Conservation (phyloP, 2,113 vertebrate species). For the Dascyllus trimaculatus region DNA sequence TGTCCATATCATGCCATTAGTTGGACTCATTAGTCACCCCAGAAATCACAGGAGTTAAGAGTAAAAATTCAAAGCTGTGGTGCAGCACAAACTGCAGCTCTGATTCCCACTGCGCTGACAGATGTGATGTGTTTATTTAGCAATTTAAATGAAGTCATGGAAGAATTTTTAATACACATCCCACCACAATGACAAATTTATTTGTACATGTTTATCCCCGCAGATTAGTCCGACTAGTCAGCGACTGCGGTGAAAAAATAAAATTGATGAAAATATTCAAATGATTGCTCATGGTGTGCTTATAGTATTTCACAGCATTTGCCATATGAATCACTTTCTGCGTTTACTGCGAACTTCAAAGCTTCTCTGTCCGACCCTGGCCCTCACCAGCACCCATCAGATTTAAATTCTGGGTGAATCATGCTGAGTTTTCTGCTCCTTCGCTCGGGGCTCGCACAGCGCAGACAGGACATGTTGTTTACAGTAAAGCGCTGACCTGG, state of each 20-base stretch:
- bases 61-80: background rate
- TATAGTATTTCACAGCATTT: conserved; percentile 29
- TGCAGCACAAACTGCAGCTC: background rate
- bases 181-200: conserved; percentile 32
- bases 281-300: background rate
- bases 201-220: conserved; percentile 34
- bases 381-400: conserved; percentile 24
- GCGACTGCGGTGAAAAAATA: background rate
- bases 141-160: conserved; percentile 28
- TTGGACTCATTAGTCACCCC: background rate
- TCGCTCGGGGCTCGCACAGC: background rate
- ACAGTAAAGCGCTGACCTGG: conserved; percentile 57
- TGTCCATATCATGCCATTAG: background rate
- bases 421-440: background rate
- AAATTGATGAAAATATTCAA: conserved; percentile 19
- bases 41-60: background rate
- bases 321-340: background rate
- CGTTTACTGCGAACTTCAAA: conserved; percentile 19
- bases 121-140: conserved; percentile 34
- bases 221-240: conserved; percentile 44
- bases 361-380: background rate
- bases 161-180: conserved; percentile 37
- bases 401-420: conserved; percentile 33
- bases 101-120: conserved; percentile 23
- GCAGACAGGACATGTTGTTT: conserved; percentile 54